phyloP scores from a whole-genome alignment of 2,113 vertebrate species.

The Bubo blakistoni region DNA sequence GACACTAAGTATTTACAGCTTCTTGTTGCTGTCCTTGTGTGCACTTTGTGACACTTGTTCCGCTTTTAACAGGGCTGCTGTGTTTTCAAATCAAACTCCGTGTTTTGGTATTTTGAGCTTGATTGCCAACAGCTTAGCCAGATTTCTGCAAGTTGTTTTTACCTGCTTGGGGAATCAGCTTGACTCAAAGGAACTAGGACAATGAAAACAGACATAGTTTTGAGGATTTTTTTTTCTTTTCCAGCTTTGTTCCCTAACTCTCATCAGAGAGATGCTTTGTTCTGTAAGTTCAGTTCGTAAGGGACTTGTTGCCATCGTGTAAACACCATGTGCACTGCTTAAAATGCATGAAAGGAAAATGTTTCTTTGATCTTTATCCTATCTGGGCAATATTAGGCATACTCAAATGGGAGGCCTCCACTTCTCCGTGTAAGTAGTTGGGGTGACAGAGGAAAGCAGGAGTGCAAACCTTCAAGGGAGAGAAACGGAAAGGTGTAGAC shows the following conservation, averaged over 20 bases:
- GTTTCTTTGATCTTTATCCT: not conserved
- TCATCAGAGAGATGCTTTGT: not conserved
- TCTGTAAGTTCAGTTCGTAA: not conserved
- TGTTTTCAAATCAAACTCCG: slow-evolving; percentile 16
- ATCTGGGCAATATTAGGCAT: not conserved
- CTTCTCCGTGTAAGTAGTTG: not conserved
- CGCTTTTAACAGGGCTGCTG: not conserved
- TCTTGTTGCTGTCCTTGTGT: not conserved
- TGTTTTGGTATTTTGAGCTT: not conserved
- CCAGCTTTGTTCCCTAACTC: not conserved
- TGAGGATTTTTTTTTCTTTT: not conserved
- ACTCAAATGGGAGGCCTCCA: not conserved
- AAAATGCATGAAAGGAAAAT: not conserved
- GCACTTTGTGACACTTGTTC: slow-evolving; percentile 7
- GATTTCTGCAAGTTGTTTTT: not conserved
- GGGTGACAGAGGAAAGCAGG: not conserved
- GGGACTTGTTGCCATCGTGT: not conserved
- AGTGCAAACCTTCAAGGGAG: not conserved
- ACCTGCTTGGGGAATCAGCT: not conserved
- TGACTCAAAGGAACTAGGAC: not conserved
- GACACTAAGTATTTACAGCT: slow-evolving; percentile 12
- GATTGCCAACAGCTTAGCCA: not conserved
- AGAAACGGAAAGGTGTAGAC: not conserved
- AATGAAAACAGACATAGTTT: not conserved
- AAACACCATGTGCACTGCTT: not conserved